These are phyloP conservation scores for Cyphomyrus discorhynchus DNA, from an alignment of 2,113 vertebrate species.

Conservation along the genomic window DNA sequence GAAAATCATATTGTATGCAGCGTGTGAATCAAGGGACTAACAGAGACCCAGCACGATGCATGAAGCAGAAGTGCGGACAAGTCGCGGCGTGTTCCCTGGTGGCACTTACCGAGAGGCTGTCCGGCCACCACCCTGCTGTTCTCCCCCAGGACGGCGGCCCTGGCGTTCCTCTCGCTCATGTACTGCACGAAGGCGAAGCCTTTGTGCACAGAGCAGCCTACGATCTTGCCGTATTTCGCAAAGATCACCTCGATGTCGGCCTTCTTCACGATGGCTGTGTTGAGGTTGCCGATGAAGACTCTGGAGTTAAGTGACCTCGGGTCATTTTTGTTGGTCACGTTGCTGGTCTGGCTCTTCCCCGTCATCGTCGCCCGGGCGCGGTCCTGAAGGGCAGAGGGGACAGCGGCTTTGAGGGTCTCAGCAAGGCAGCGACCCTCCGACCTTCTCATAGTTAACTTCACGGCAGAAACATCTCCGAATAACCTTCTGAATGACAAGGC, in stretches of 20 bases:
- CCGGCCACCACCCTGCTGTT: constrained; percentile 85
- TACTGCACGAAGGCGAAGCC: constrained; percentile 95
- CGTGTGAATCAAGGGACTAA: background rate
- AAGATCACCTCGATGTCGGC: constrained; percentile 91
- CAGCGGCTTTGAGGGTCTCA: background rate
- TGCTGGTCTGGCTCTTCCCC: constrained; percentile 95
- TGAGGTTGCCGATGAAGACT: constrained; percentile 94
- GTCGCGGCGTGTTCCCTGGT: background rate
- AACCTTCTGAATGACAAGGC: background rate
- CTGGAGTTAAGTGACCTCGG: constrained; percentile 92
- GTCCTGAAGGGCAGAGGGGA: constrained; percentile 39
- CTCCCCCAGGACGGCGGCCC: constrained; percentile 79
- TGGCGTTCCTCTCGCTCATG: constrained; percentile 81
- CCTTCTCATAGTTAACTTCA: background rate
- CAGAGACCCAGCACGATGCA: background rate
- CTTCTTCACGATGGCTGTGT: constrained; percentile 91
- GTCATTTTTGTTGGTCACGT: constrained; percentile 96
- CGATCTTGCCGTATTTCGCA: constrained; percentile 93
- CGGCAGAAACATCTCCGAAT: background rate
- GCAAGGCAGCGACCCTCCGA: background rate
- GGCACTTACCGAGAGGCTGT: constrained; percentile 80
- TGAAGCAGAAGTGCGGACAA: background rate
- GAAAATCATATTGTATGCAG: no score
- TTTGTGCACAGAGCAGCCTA: constrained; percentile 92
- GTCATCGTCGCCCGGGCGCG: constrained; percentile 71